Conservation (phyloP, 2,113 vertebrate species). For the Epinephelus fuscoguttatus region DNA sequence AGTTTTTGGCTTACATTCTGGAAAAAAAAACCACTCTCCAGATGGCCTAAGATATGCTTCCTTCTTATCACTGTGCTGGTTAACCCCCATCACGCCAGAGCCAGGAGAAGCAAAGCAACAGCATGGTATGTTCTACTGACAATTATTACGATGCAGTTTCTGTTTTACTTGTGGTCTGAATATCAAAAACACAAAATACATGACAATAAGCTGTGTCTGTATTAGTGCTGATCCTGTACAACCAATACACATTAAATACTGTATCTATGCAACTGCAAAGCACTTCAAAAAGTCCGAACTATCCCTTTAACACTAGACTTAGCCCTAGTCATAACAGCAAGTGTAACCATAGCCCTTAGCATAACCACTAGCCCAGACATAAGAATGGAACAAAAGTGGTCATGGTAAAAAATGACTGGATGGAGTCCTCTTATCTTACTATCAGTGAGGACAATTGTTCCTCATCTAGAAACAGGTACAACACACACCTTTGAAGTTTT, state of each 20-base stretch:
- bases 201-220: too few relatives aligned
- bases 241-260: too few relatives aligned
- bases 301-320: background rate
- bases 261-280: too few relatives aligned
- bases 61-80: slow-evolving; percentile 4
- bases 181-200: background rate
- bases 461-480: background rate
- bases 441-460: slow-evolving; percentile 2
- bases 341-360: background rate
- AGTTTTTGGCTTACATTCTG: background rate
- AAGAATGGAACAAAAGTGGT: background rate
- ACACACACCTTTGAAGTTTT: slow-evolving; percentile 7
- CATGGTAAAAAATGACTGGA: background rate
- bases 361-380: background rate
- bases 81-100: slow-evolving; percentile 9
- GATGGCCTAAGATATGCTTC: slow-evolving; percentile 24
- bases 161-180: background rate
- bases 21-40: slow-evolving; percentile 1
- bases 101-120: background rate
- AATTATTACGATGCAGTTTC: background rate
- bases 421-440: background rate
- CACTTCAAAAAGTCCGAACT: too few relatives aligned
- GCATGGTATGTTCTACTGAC: background rate
- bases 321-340: background rate
- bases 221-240: background rate